These are phyloP conservation scores for Aviceda subcristata DNA, from an alignment of 2,113 vertebrate species.

Conservation along the genomic window DNA sequence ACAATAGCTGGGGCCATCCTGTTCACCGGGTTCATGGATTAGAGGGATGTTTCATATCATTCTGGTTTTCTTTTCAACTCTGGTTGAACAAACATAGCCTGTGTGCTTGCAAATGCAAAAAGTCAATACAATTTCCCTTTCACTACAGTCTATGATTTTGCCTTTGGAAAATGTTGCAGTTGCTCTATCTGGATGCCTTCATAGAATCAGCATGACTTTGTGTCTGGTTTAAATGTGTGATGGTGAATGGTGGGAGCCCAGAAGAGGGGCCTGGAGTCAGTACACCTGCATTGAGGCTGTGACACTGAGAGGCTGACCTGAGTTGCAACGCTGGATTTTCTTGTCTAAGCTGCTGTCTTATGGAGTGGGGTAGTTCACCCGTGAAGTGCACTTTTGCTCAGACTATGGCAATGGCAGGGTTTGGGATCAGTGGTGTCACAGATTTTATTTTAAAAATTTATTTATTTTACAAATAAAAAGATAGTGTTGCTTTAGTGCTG, in stretches of 20 bases:
- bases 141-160: conserved; percentile 29
- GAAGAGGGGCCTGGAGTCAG: background rate
- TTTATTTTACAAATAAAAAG: background rate
- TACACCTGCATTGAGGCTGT: background rate
- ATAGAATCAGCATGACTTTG: conserved; percentile 16
- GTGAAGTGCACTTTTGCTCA: background rate
- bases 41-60: conserved; percentile 60
- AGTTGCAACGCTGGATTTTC: background rate
- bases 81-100: conserved; percentile 45
- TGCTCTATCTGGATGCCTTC: conserved; percentile 52
- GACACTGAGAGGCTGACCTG: background rate
- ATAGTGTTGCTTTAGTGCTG: background rate
- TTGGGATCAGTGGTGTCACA: background rate
- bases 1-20: conserved; percentile 46
- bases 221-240: conserved; percentile 33
- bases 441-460: background rate
- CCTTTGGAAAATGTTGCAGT: conserved; percentile 47
- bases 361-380: background rate
- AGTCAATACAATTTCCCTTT: conserved; percentile 49
- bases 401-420: background rate
- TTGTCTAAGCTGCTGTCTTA: background rate
- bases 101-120: conserved; percentile 41
- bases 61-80: conserved; percentile 56
- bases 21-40: conserved; percentile 49
- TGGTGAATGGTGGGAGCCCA: background rate